Conservation (phyloP, 2,888 invertebrate genomes). For the Nomada fucata region DNA sequence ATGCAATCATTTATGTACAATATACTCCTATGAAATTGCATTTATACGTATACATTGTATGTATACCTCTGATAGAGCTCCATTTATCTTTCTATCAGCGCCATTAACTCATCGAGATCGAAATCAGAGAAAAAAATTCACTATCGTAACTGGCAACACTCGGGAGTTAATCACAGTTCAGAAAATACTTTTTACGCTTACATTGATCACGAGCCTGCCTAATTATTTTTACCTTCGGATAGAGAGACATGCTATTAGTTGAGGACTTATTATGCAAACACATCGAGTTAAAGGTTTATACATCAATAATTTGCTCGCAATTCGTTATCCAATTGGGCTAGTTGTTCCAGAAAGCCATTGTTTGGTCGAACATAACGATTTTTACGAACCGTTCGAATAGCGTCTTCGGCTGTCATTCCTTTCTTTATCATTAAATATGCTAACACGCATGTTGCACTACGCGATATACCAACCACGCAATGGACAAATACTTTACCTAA, state of each 20-base stretch:
- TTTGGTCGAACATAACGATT: conserved; percentile 92
- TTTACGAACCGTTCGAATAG: conserved; percentile 89
- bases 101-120: not conserved
- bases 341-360: conserved; percentile 91
- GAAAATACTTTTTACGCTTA: no score
- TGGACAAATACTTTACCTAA: conserved; percentile 92
- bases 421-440: conserved; percentile 93
- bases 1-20: conserved; percentile 29
- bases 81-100: not conserved
- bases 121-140: not conserved
- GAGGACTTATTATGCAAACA: no score
- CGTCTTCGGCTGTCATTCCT: conserved; percentile 90
- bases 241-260: no score
- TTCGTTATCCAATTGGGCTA: conserved; percentile 87
- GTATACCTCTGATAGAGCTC: not conserved
- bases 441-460: conserved; percentile 92
- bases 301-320: conserved; percentile 75
- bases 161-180: no score
- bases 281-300: not conserved
- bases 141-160: no score
- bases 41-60: conserved; percentile 4
- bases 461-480: conserved; percentile 92
- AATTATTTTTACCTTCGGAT: not conserved
- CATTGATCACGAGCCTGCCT: not conserved
- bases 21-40: conserved; percentile 27